Base-by-base conservation (phyloP, 2,888 invertebrate species). In the Caenorhabditis virilis region DNA sequence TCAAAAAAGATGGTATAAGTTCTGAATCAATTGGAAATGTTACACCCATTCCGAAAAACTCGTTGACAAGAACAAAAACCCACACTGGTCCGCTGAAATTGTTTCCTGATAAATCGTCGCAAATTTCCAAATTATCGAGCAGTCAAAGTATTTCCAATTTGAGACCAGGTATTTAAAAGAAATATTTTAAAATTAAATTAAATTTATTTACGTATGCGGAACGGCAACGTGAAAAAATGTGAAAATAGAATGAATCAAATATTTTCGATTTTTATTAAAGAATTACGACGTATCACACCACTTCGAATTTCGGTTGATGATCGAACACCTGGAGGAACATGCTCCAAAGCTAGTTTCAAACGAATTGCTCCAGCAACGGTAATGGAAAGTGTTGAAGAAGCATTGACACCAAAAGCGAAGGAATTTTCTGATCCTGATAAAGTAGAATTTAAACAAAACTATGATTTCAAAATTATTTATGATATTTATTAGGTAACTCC, bases 301-400 rank as follows among this genome's bases (percentile, higher is more conserved):
- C 15, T 51, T 13, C 20, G 38, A 18, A 7, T 47, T 6, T 6
- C 6, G 35, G 39, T 41, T 1, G 46, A 39, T 6, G 25, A 6
- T 30, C 30, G 46, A 18, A 46, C 46, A n/a, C 46, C 58, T 7
- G 51, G 51, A 20, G 46, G 39, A 41, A 36, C 56, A 3, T 27
- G 49, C 25, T 16, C 13, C 9, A 56, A 33, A 11, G 47, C 33
- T 11, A 7, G n/a, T 9, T 30, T n/a, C n/a, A n/a, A n/a, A n/a
- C n/a, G n/a, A 9, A 27, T 43, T 5, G 2, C 43, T 18, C 48
- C 47, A 1, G 45, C 35, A 18, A 16, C 16, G 25, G 3, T 36
- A 18, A 20, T 20, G 2, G 16, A 23, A 26, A 53, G n/a, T n/a
- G n/a, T n/a, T n/a, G n/a, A n/a, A n/a, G n/a, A n/a, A n/a, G n/a